Percentiles rank a stretch among this genome's conserved stretches.
Evolutionary conservation across 2,888 invertebrate species (phyloP).

Genomic region (Teleiodes luculella): DNA sequence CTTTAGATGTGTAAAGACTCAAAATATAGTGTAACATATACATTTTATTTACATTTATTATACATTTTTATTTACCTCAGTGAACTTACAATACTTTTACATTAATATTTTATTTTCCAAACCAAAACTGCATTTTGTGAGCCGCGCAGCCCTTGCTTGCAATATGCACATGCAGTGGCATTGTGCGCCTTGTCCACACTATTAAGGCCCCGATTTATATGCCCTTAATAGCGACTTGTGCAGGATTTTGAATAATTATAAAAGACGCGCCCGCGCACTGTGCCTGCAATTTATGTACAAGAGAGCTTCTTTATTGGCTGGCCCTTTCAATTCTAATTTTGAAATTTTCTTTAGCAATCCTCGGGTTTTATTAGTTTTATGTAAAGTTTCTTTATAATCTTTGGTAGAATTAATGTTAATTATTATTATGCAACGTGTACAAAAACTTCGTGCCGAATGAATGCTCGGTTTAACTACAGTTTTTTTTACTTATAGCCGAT

Average conservation of each 20-base stretch:
- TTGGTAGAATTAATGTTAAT: too few relatives aligned
- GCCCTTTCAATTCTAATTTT: constrained; percentile 10
- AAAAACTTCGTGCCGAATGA: too few relatives aligned
- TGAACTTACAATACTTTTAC: too few relatives aligned
- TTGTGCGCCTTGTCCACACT: constrained; percentile 66
- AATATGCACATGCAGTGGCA: constrained; percentile 47
- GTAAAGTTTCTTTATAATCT: too few relatives aligned
- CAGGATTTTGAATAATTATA: constrained; percentile 66
- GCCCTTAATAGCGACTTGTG: constrained; percentile 53
- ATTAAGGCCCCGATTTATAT: constrained; percentile 66
- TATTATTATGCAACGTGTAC: too few relatives aligned
- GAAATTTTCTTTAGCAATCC: not conserved
- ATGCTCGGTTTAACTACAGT: too few relatives aligned
- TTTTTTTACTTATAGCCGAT: too few relatives aligned
- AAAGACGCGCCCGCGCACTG: constrained; percentile 42
- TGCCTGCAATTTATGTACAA: constrained; percentile 37
- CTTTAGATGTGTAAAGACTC: too few relatives aligned
- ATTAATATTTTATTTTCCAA: too few relatives aligned
- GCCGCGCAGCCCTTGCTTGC: constrained; percentile 35
- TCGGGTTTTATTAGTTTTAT: not conserved
- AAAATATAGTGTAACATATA: too few relatives aligned
- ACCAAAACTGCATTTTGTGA: constrained; percentile 24
- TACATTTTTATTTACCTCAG: too few relatives aligned
- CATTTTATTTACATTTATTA: too few relatives aligned
- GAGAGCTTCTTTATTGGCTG: constrained; percentile 24